Base-by-base conservation (phyloP, 2,113 vertebrate species). In the Albula goreensis region DNA sequence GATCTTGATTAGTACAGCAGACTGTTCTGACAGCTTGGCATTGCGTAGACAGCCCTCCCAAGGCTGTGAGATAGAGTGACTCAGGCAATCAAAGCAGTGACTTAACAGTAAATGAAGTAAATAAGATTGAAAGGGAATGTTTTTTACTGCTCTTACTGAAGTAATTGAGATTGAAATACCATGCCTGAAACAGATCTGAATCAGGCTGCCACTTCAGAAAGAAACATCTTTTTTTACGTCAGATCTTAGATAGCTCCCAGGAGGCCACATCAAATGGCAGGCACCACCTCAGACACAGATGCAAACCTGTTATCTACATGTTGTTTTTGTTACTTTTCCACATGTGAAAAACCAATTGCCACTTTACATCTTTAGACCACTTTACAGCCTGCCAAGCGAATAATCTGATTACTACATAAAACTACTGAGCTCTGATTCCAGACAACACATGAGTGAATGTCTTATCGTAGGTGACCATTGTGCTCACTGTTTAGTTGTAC, bases 11-110 rank as follows among this genome's bases (percentile, higher is more conserved):
- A 86, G 87, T 82, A 56, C 86, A 82, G 74, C 11, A 50, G 77
- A 48, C 82, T 66, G 57, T 51, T 22, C 77, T 81, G 87, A 87
- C 88, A 91, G 77, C 87, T 88, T 86, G 83, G 17, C 50, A 85
- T 66, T 78, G 66, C 77, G 77, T 82, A 84, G 86, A 88, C 89
- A 89, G 92, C 90, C 88, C 92, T 87, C 87, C 85, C 87, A 63
- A 88, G 63, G 86, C 50, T 78, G 85, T 80, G 84, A 22, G 4
- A 70, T 4, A n/a, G 17, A 4, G 8, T 8, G 63, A n/a, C 19
- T 56, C 7, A 56, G 0, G 63, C 63, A 19, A 5, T 70, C 7
- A 70, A 70, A 15, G 22, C 12, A 60, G 49, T 31, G 12, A 48
- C 51, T 10, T 81, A 7, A 22, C 80, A 9, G 7, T 25, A 17